phyloP scores from a whole-genome alignment of 1,140 invertebrate species.

The Calosoma granatense region DNA sequence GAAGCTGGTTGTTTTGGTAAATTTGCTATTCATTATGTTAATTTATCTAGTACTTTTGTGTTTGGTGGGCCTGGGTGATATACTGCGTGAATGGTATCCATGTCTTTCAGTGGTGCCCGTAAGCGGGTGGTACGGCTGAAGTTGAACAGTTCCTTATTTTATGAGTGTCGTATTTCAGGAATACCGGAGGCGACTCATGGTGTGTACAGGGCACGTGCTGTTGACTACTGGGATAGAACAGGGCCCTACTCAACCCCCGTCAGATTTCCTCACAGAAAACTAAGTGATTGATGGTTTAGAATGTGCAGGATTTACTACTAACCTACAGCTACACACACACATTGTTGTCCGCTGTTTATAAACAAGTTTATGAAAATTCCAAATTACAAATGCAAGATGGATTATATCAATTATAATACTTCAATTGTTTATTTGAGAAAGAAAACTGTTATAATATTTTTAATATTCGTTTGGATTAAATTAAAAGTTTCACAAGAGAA shows the following conservation, averaged over 20 bases:
- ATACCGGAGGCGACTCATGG: slow-evolving; percentile 17
- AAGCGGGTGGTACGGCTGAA: too few species aligned
- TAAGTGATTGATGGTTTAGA: neutral
- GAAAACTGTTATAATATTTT: neutral
- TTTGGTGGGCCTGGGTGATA: too few species aligned
- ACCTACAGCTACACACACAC: neutral
- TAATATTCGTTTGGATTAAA: too few species aligned
- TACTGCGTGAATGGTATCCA: too few species aligned
- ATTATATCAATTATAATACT: too few species aligned
- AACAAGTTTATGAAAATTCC: neutral
- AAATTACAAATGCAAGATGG: too few species aligned
- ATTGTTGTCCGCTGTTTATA: too few species aligned
- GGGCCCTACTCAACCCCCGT: slow-evolving; percentile 20
- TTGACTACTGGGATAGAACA: slow-evolving; percentile 24
- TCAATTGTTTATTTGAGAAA: neutral
- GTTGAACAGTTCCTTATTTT: slow-evolving; percentile 11
- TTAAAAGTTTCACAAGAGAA: too few species aligned
- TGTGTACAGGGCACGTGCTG: slow-evolving; percentile 23
- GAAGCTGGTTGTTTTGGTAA: too few species aligned
- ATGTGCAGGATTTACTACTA: neutral
- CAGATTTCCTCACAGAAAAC: slow-evolving; percentile 7
- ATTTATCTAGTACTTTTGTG: too few species aligned
- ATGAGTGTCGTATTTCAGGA: slow-evolving; percentile 16
- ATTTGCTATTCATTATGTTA: too few species aligned
- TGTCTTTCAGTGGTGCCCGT: too few species aligned